phyloP scores from a whole-genome alignment of 1,140 invertebrate genomes.

The Rhynchophorus ferrugineus region DNA sequence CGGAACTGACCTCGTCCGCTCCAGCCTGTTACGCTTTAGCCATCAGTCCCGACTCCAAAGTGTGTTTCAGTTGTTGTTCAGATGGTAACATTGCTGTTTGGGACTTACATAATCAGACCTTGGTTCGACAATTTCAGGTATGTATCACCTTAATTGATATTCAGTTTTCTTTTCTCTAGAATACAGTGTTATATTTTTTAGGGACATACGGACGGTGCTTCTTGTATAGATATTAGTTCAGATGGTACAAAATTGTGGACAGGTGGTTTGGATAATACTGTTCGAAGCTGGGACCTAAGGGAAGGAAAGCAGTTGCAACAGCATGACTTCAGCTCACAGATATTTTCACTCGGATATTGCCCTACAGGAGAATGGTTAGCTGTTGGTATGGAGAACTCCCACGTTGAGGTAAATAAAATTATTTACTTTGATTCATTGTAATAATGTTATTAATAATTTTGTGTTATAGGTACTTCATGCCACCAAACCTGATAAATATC shows the following conservation, averaged over 20 bases:
- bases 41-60: constrained; percentile 84
- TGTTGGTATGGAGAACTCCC: constrained; percentile 98
- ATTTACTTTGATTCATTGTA: too few relatives aligned
- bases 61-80: constrained; percentile 94
- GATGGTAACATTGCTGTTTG: constrained; percentile 96
- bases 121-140: constrained; percentile 86
- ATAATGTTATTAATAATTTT: constrained; percentile 1
- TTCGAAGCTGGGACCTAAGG: constrained; percentile 81
- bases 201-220: constrained; percentile 92
- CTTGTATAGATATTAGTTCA: constrained; percentile 93
- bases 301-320: constrained; percentile 83
- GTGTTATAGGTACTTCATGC: constrained; percentile 69
- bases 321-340: constrained; percentile 84
- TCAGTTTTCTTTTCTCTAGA: neutral
- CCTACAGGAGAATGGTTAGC: constrained; percentile 97
- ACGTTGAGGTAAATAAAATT: constrained; percentile 62
- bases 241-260: constrained; percentile 95
- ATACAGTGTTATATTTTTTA: constrained; percentile 40
- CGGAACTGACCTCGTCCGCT: constrained; percentile 89
- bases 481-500: constrained; percentile 93
- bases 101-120: constrained; percentile 89
- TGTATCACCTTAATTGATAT: neutral
- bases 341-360: constrained; percentile 94
- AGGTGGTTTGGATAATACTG: constrained; percentile 92
- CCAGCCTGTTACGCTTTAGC: constrained; percentile 88